A percentile compares a stretch with the other conserved stretches of the same genome.
These are phyloP conservation scores for Scaptomyza graminum DNA, from an alignment of 1,140 invertebrate species.

Conservation along the genomic window DNA sequence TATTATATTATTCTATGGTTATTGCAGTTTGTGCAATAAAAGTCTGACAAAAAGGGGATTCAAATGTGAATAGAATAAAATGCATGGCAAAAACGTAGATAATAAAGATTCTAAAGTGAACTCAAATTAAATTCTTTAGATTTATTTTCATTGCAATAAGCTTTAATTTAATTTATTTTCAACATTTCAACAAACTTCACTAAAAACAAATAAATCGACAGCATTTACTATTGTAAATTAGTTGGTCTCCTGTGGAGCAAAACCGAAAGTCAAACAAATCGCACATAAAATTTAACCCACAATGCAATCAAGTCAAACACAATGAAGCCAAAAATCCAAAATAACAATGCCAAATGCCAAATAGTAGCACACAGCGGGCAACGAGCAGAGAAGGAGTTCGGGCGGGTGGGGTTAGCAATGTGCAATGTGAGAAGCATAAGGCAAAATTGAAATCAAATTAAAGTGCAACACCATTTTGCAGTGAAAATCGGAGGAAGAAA, in stretches of 20 bases:
- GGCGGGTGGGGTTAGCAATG: too few relatives aligned
- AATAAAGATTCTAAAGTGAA: conserved; percentile 5
- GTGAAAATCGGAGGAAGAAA: conserved; percentile 47
- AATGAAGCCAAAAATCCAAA: conserved; percentile 34
- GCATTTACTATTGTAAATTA: conserved; percentile 30
- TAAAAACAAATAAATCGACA: conserved; percentile 8
- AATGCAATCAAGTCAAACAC: conserved; percentile 49
- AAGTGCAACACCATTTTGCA: conserved; percentile 49
- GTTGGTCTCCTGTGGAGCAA: conserved; percentile 17
- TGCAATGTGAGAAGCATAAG: background rate
- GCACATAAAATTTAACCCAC: conserved; percentile 35
- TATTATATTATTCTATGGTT: conserved; percentile 17
- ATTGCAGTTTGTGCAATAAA: conserved; percentile 32
- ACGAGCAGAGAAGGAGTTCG: too few relatives aligned
- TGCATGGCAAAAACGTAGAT: background rate
- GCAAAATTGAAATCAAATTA: conserved; percentile 63
- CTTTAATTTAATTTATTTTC: too few relatives aligned
- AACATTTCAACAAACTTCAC: background rate
- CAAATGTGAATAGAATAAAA: conserved; percentile 30
- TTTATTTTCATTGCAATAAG: too few relatives aligned
- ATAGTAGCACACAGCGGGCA: conserved; percentile 1
- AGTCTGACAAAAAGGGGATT: conserved; percentile 10
- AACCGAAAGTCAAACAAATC: conserved; percentile 37
- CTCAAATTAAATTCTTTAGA: background rate
- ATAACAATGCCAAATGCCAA: conserved; percentile 42